phyloP scores from a whole-genome alignment of 35 echinoderm and acorn worm species.

The Ophiothrix spiculata region DNA sequence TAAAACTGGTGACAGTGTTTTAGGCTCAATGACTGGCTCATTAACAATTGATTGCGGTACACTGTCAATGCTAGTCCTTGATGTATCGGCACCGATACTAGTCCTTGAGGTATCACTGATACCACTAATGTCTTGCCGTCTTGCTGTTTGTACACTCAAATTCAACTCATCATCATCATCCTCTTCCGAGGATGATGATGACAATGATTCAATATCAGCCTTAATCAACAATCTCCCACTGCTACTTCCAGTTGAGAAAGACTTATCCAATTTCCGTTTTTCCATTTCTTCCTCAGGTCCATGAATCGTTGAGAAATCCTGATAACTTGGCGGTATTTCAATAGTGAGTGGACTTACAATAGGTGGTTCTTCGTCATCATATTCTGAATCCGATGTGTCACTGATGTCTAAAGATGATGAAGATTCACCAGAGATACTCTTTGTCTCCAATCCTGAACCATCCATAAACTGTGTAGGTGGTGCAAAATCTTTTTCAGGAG shows the following conservation, averaged over 20 bases:
- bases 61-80: neutral
- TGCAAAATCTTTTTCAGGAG: conserved; percentile 19
- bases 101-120: conserved; percentile 1
- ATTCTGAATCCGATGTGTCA: conserved; percentile 5
- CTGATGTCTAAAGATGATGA: conserved; percentile 28
- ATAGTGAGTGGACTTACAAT: conserved; percentile 14
- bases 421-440: conserved; percentile 7
- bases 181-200: neutral
- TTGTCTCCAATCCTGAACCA: neutral
- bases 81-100: neutral
- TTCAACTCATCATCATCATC: neutral
- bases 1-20: neutral
- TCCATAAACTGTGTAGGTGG: conserved; percentile 6
- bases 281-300: neutral
- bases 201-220: neutral
- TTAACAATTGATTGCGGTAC: neutral
- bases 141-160: neutral
- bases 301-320: neutral
- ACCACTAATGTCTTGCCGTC: neutral
- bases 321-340: neutral
- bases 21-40: neutral
- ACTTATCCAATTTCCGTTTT: neutral
- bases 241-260: neutral
- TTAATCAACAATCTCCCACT: neutral
- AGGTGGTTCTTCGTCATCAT: conserved; percentile 10